Base-by-base conservation (phyloP, 2,888 invertebrate species). In the Hyles lineata region DNA sequence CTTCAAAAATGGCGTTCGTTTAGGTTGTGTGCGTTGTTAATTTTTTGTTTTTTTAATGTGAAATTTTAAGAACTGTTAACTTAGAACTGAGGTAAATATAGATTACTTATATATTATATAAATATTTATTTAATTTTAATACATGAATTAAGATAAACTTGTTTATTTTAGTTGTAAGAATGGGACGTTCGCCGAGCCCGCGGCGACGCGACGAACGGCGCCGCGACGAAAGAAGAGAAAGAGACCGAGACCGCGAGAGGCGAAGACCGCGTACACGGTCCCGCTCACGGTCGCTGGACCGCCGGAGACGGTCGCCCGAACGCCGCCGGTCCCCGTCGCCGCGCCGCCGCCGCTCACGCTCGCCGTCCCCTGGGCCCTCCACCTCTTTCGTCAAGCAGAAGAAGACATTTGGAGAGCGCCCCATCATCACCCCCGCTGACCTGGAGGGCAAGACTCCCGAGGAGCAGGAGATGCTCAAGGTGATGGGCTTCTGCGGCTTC, bases 401-500 rank as follows among this genome's bases (percentile, higher is more conserved):
- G 75, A 94, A 93, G 74, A 87, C 89, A 1, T 93, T 92, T 77
- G 88, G 90, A 50, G 96, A 96, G 81, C 95, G 96, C 72, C 97
- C 97, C 23, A 95, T 96, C 79, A 95, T 97, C 77, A 96, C 96
- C 84, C 98, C 98, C 76, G 97, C 98, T 21, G 98, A 98, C 90
- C 94, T 99, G 80, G 97, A 97, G 91, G 98, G 98, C 29, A 98
- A 99, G 92, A 96, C 97, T 32, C 97, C 97, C 2, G 98, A 98
- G 83, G 98, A 98, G 90, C 97, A 98, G 82, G 98, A 98, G 89
- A 99, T 99, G 99, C 96, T 98, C 93, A 97, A 97, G 90, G 93
- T 98, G 75, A 99, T 99, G 99, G 99, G 99, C 23, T 99, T 99
- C 91, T 97, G 98, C 90, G 97, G 96, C 76, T 99, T 99, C 90